Percentiles rank a stretch among this genome's conserved stretches.
phyloP scores from a whole-genome alignment of 2,888 invertebrate genomes.

The Tenthredo scrophulariae region DNA sequence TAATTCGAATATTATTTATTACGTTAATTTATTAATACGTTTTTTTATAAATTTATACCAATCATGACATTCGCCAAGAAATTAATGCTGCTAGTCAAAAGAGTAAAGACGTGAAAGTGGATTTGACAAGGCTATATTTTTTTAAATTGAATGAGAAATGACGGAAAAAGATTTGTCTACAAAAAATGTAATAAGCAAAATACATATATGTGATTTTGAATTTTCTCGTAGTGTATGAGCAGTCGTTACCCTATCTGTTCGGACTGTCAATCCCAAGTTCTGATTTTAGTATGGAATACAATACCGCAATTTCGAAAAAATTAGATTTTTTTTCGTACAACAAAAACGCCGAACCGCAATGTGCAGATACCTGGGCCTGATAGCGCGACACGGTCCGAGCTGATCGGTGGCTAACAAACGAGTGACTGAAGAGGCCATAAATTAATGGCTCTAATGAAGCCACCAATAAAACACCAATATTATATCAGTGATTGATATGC shows the following conservation, averaged over 20 bases:
- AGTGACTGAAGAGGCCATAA: not conserved
- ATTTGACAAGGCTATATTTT: not conserved
- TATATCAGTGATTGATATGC: not conserved
- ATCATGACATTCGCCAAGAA: conserved; percentile 2
- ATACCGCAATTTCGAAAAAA: not conserved
- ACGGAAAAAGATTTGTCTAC: not conserved
- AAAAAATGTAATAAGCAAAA: not conserved
- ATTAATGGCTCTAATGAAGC: not conserved
- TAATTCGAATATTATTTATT: not conserved
- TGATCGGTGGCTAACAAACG: not conserved
- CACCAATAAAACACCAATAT: not conserved
- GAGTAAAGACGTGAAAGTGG: not conserved
- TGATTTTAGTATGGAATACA: not conserved
- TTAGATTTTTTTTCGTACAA: not conserved
- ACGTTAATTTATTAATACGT: not conserved
- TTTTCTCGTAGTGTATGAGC: not conserved
- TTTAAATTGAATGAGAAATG: not conserved
- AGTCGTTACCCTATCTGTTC: not conserved
- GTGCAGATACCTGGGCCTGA: not conserved
- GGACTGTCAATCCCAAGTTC: not conserved
- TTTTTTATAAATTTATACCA: not conserved
- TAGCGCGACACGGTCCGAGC: not conserved
- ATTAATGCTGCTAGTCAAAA: not conserved
- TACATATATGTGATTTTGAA: not conserved
- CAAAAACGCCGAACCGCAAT: not conserved